Evolutionary conservation across 2,888 invertebrate genomes (phyloP).

Genomic region (Cephus rjabovi): DNA sequence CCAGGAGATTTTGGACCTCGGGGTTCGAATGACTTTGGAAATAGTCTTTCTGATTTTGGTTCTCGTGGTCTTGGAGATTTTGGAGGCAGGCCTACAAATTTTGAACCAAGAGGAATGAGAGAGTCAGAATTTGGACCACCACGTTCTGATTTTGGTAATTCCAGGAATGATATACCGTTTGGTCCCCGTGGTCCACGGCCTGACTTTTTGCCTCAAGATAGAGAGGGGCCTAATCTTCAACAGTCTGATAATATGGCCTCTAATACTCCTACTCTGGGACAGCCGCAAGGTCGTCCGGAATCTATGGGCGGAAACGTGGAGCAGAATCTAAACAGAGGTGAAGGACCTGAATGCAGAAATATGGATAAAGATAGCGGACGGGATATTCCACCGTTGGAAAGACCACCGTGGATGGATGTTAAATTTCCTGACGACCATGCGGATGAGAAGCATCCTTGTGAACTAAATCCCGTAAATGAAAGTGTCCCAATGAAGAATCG

Average conservation of each 20-base stretch:
- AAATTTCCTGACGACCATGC: constrained; percentile 29
- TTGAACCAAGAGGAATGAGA: constrained; percentile 2
- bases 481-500: background rate
- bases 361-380: constrained; percentile 6
- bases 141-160: background rate
- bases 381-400: constrained; percentile 36
- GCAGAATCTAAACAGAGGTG: background rate
- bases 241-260: background rate
- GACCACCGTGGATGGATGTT: constrained; percentile 44
- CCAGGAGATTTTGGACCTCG: constrained; percentile 23
- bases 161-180: background rate
- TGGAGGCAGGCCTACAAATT: background rate
- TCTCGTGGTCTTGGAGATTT: constrained; percentile 11
- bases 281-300: background rate
- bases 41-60: constrained; percentile 15
- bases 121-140: constrained; percentile 12
- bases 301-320: background rate
- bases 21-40: constrained; percentile 15
- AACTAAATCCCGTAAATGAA: background rate
- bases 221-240: background rate
- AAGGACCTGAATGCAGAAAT: background rate
- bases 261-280: background rate
- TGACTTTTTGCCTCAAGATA: background rate
- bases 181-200: constrained; percentile 22
- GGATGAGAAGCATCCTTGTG: constrained; percentile 7